Conservation (phyloP, 2,797 vertebrate species). For the Pipistrellus nathusii region DNA sequence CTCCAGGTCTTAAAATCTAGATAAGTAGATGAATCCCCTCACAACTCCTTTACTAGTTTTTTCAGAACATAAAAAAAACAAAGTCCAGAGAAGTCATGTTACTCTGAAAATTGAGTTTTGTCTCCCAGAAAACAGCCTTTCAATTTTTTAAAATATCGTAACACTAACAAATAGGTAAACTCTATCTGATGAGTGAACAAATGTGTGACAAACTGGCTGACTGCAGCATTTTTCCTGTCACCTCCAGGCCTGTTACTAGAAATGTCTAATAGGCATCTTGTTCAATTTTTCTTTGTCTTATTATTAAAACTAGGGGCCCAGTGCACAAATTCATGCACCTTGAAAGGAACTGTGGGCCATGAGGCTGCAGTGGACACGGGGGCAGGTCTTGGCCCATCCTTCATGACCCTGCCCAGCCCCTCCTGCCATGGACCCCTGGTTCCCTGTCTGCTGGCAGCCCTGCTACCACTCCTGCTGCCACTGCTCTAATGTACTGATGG, state of each 20-base stretch:
- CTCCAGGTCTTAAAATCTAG: not conserved
- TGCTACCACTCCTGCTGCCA: too few relatives aligned
- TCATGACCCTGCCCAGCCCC: too few relatives aligned
- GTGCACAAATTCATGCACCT: too few relatives aligned
- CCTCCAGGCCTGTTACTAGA: accelerated
- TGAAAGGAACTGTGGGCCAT: too few relatives aligned
- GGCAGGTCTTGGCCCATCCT: too few relatives aligned
- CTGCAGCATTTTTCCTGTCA: not conserved
- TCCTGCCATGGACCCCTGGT: too few relatives aligned
- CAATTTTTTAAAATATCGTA: not conserved
- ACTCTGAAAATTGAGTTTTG: not conserved
- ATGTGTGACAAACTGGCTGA: not conserved
- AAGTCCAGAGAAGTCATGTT: not conserved
- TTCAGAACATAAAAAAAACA: not conserved
- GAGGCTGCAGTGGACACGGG: too few relatives aligned
- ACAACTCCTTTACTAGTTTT: not conserved
- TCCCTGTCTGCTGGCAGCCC: too few relatives aligned
- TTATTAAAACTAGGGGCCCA: too few relatives aligned
- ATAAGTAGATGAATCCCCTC: not conserved
- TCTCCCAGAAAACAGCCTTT: not conserved
- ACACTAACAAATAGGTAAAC: not conserved
- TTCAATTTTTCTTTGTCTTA: not conserved
- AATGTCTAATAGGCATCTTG: too few relatives aligned
- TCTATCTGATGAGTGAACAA: not conserved
- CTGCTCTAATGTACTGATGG: too few relatives aligned